Conservation (phyloP, 2,113 vertebrate genomes). For the Anser brachyrhynchus region DNA sequence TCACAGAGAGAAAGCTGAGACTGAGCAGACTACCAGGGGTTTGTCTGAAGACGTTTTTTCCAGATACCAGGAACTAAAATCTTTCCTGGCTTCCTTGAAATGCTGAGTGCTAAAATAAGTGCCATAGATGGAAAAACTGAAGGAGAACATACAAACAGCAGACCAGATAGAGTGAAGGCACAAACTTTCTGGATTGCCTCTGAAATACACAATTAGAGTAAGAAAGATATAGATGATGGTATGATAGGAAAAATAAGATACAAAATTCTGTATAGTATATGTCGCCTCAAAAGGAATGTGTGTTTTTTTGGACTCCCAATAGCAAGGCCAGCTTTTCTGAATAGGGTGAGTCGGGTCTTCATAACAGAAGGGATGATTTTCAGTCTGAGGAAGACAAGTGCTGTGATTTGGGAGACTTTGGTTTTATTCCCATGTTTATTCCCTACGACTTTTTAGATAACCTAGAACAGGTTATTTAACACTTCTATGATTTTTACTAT, state of each 20-base stretch:
- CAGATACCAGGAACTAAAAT: constrained; percentile 43
- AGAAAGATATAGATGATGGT: neutral
- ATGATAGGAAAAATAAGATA: neutral
- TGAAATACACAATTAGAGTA: neutral
- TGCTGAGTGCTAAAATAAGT: constrained; percentile 27
- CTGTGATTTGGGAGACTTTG: neutral
- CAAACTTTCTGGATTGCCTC: neutral
- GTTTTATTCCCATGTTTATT: neutral
- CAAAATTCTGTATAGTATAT: neutral
- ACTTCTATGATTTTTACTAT: neutral
- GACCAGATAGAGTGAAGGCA: neutral
- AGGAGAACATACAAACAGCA: neutral
- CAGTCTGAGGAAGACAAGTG: neutral
- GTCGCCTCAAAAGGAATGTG: neutral
- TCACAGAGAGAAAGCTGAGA: neutral
- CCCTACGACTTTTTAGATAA: neutral
- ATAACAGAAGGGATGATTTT: neutral
- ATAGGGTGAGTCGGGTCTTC: neutral
- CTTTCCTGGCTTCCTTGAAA: constrained; percentile 54
- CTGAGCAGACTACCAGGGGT: neutral
- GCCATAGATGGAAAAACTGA: constrained; percentile 37
- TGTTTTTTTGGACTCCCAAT: neutral
- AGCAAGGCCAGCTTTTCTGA: neutral
- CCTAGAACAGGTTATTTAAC: neutral
- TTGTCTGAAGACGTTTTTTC: constrained; percentile 45